A percentile compares a stretch with the other conserved stretches of the same genome.
These are phyloP conservation scores for Hippocampus kuda DNA, from an alignment of 2,797 vertebrate species.

Conservation along the genomic window DNA sequence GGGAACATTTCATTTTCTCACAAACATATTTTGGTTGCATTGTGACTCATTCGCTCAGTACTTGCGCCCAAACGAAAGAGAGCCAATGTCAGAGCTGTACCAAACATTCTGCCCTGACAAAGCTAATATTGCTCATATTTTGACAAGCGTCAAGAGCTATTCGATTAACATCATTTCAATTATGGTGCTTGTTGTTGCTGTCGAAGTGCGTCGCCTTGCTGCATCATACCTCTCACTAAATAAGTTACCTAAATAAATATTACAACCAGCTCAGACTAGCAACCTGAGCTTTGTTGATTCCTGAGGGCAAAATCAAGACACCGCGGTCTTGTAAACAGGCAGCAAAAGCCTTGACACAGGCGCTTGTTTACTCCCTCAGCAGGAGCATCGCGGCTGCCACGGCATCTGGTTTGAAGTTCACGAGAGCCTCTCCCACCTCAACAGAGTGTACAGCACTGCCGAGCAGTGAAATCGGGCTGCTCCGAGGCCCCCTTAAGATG, in stretches of 20 bases:
- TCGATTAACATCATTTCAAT: not conserved
- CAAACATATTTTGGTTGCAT: not conserved
- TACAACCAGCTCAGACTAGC: not conserved
- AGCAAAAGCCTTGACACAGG: conserved; percentile 14
- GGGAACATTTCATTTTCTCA: not conserved
- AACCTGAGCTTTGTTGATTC: conserved; percentile 32
- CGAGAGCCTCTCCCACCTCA: not conserved
- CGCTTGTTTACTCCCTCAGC: conserved; percentile 10
- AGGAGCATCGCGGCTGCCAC: not conserved
- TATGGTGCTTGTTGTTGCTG: not conserved
- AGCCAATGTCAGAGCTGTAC: not conserved
- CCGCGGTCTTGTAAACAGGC: conserved; percentile 23
- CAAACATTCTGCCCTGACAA: not conserved
- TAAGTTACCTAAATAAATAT: not conserved
- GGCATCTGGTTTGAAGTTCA: conserved; percentile 17
- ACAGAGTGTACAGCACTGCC: not conserved
- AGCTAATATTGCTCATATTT: not conserved
- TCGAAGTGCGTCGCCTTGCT: not conserved
- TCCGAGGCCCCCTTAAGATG: not conserved
- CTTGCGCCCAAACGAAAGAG: not conserved
- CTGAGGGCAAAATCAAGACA: conserved; percentile 22
- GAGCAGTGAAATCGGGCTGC: conserved; percentile 11
- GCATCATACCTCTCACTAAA: not conserved
- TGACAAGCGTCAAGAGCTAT: not conserved
- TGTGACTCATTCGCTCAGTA: not conserved